phyloP scores from a whole-genome alignment of 2,113 vertebrate genomes.

The Elephas maximus region DNA sequence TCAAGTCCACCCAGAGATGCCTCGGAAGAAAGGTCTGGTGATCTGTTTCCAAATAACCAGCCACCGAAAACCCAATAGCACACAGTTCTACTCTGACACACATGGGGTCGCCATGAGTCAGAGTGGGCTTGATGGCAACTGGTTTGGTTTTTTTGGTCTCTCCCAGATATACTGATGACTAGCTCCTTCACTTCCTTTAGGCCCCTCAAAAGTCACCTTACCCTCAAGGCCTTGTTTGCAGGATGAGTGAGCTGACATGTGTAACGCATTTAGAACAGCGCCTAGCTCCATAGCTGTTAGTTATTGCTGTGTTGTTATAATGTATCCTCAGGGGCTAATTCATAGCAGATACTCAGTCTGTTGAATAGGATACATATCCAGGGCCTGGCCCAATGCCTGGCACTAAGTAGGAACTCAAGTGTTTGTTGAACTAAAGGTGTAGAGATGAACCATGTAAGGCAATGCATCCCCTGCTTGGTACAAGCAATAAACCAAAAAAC shows the following conservation, averaged over 20 bases:
- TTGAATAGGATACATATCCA: neutral
- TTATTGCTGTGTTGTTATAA: neutral
- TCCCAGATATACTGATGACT: neutral
- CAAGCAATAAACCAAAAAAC: too few relatives aligned
- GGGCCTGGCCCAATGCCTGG: neutral
- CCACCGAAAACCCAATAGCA: neutral
- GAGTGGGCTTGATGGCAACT: neutral
- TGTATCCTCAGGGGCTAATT: neutral
- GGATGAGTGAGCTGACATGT: neutral
- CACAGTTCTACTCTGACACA: neutral
- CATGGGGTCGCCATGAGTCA: neutral
- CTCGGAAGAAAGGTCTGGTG: neutral
- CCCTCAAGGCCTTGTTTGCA: neutral
- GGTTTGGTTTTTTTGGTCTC: neutral
- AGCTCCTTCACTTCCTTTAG: neutral
- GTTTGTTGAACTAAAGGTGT: rapidly evolving
- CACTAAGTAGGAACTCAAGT: neutral
- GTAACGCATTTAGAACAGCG: neutral
- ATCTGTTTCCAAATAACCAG: too few relatives aligned
- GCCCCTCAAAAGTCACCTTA: neutral
- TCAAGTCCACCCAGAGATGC: neutral
- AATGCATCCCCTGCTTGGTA: rapidly evolving
- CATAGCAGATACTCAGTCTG: neutral
- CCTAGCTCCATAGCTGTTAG: neutral
- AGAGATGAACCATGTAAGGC: neutral